Base-by-base conservation (phyloP, 2,113 vertebrate species). In the Anser brachyrhynchus region DNA sequence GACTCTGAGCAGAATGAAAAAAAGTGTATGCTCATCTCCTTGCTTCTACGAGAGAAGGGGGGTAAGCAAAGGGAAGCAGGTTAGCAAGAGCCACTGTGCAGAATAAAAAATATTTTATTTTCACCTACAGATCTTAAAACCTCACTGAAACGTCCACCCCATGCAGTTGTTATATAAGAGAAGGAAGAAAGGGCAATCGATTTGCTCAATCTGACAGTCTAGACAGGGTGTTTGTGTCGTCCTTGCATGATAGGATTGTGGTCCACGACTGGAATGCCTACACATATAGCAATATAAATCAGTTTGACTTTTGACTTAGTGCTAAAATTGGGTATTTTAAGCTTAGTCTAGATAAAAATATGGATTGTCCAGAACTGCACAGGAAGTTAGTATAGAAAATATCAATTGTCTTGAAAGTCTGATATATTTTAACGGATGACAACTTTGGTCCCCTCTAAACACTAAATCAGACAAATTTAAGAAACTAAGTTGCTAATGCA, bases 1-100 rank as follows among this genome's bases (percentile, higher is more conserved):
- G 44, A 69, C 44, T 59, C 33, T 41, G 23, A 72, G 70, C 28
- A 75, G 70, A 79, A 87, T 13, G 61, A 54, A 59, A 78, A 69
- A 70, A 25, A 4, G 28, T 4, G 20, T 55, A 52, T 1, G 6
- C 4, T n/a, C 35, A n/a, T 4, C 1, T 1, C 5, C 6, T 69
- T 87, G 41, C 55, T 88, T 66, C 17, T 54, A 28, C 61, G 58
- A 0, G 4, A 39, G 61, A 83, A 71, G 25, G 2, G 5, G 14
- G 20, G 16, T 6, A 51, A 33, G 65, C 3, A 1, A 61, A 14
- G 39, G 35, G 46, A 71, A 62, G 44, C 43, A 64, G 20, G 52
- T 88, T 44, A 74, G n/a, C 72, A 86, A 39, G 39, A 84, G 37
- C 26, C 76, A 55, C 61, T 49, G 11, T 52, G 31, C 37, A 81